Conservation (phyloP, 2,113 vertebrate genomes). For the Hucho hucho region DNA sequence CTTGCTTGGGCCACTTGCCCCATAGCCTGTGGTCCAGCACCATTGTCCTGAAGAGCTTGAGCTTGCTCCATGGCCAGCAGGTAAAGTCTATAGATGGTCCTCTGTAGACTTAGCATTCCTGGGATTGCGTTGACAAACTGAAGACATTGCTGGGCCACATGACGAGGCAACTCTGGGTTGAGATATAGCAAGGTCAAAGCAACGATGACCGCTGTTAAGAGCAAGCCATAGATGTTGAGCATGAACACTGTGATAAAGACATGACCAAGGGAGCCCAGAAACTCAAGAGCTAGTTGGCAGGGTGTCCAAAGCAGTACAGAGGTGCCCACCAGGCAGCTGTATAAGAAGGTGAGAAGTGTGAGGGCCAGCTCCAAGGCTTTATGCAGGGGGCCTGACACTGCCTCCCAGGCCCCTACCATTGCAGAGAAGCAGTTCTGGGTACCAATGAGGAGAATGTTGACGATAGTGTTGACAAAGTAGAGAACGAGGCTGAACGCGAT, state of each 20-base stretch:
- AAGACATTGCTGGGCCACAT: slow-evolving; percentile 35
- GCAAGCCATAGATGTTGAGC: slow-evolving; percentile 70
- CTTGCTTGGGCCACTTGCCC: slow-evolving; percentile 30
- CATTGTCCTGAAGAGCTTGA: slow-evolving; percentile 55
- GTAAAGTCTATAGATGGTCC: slow-evolving; percentile 56
- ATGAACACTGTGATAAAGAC: slow-evolving; percentile 72
- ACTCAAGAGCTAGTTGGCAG: slow-evolving; percentile 75
- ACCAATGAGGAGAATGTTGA: slow-evolving; percentile 79
- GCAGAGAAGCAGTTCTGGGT: slow-evolving; percentile 77
- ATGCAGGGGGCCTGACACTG: slow-evolving; percentile 58
- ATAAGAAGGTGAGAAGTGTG: slow-evolving; percentile 71
- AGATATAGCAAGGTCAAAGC: slow-evolving; percentile 36
- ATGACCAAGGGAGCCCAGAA: slow-evolving; percentile 57
- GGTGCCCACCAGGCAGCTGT: slow-evolving; percentile 76
- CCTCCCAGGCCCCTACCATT: slow-evolving; percentile 69
- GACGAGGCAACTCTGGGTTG: slow-evolving; percentile 64
- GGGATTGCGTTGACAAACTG: slow-evolving; percentile 56
- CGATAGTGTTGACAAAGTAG: slow-evolving; percentile 78
- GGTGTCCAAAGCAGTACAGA: slow-evolving; percentile 82
- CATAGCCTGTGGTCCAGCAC: slow-evolving; percentile 60
- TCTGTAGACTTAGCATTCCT: slow-evolving; percentile 63
- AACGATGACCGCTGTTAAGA: slow-evolving; percentile 62
- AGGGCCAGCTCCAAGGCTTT: slow-evolving; percentile 62
- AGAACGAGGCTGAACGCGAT: slow-evolving; percentile 78
- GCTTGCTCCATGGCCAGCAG: slow-evolving; percentile 45